Evolutionary conservation across 2,113 vertebrate species (phyloP), one percentile per base, ranked within the genome.

Genomic region (Synchiropus splendidus): DNA sequence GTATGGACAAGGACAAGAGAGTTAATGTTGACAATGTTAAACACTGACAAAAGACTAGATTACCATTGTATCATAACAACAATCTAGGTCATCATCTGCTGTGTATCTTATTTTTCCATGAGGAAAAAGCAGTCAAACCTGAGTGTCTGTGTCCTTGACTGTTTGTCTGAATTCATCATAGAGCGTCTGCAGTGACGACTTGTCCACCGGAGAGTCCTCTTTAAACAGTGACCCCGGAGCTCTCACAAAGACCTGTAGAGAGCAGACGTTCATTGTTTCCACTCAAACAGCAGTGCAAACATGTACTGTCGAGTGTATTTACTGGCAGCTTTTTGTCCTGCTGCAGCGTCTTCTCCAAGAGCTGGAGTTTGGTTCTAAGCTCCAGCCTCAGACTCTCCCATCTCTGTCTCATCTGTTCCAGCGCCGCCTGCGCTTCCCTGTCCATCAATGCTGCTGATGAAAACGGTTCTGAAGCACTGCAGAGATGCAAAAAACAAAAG

Each of bases 311-410:
- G 10, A 27, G 21, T 6, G n/a, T 38, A 8, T 0, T 2, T 90
- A 95, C 92, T 80, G 73, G 71, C 33, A 88, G 86, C 15, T 89
- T 88, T 49, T 86, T 80, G 32, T 90, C 86, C 70, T 89, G 87
- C 52, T 91, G 85, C 71, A 94, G 69, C 32, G 85, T 79, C 61
- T 86, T 86, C 76, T 90, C 85, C 4, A 95, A 81, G 0, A 94
- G 74, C 48, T 66, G 85, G 57, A 90, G 78, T 61, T 94, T 97
- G 38, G 86, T 84, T 65, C 54, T 87, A n/a, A 94, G 87, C 65
- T 92, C 89, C 10, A 91, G 84, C 48, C 87, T 81, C 16, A 97
- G 72, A 21, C 74, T 90, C 77, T 91, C 89, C 92, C 92, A 97
- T 52, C 88, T 88, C 78, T 84, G 77, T 61, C 78, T 89, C 87